These are phyloP conservation scores for Hartigia nigra DNA, from an alignment of 2,888 invertebrate species.

Conservation along the genomic window DNA sequence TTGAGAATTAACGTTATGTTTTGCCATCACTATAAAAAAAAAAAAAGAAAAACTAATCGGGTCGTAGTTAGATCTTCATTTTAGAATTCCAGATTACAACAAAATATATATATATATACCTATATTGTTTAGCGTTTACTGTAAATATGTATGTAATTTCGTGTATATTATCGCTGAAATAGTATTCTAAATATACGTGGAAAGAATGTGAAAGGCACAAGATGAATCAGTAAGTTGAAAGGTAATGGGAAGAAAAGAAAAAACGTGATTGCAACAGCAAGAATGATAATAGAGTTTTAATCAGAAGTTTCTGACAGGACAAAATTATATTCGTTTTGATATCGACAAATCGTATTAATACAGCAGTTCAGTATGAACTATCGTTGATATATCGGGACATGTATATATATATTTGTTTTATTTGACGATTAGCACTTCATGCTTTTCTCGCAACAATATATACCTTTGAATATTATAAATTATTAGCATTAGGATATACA, in stretches of 20 bases:
- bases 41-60: background rate
- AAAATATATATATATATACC: background rate
- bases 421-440: background rate
- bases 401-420: background rate
- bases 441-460: background rate
- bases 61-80: background rate
- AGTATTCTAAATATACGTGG: slow-evolving; percentile 18
- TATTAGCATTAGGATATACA: background rate
- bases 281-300: background rate
- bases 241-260: background rate
- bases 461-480: background rate
- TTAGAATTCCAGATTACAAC: background rate
- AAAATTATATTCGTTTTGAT: background rate
- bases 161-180: slow-evolving; percentile 21
- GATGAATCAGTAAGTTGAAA: background rate
- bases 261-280: background rate
- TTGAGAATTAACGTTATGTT: background rate
- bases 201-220: background rate
- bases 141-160: slow-evolving; percentile 26
- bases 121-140: slow-evolving; percentile 19
- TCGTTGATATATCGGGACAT: background rate
- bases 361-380: background rate
- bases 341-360: background rate
- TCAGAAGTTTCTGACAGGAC: background rate
- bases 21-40: background rate